These are phyloP conservation scores for Scytalopus superciliaris DNA, from an alignment of 2,113 vertebrate genomes.

Conservation along the genomic window DNA sequence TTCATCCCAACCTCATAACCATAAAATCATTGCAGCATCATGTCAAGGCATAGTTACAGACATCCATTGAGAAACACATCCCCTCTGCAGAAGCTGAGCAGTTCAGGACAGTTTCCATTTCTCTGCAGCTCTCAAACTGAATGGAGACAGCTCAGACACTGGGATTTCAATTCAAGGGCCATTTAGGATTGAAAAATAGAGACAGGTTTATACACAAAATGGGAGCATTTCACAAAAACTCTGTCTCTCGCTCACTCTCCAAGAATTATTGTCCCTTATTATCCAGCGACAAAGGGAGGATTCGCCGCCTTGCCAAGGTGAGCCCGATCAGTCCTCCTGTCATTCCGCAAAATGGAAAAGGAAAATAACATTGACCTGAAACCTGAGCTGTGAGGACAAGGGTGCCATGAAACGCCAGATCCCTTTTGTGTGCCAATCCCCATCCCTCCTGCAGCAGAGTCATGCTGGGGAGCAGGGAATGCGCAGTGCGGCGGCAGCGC, in stretches of 20 bases:
- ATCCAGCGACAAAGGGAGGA: slow-evolving; percentile 25
- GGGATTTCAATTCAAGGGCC: slow-evolving; percentile 9
- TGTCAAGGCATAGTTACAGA: background rate
- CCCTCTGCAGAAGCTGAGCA: background rate
- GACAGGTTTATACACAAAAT: slow-evolving; percentile 38
- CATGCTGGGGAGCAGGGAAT: background rate
- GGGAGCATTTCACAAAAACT: slow-evolving; percentile 38
- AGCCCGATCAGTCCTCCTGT: background rate
- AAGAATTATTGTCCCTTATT: slow-evolving; percentile 52
- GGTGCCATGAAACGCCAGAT: background rate
- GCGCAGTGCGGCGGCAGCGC: fast-evolving
- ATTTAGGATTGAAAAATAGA: slow-evolving; percentile 51
- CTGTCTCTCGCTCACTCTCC: background rate
- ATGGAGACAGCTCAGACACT: background rate
- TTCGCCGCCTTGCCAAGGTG: slow-evolving; percentile 14
- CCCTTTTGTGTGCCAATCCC: background rate
- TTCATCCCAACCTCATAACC: background rate
- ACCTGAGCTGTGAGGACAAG: background rate
- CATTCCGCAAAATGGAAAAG: background rate
- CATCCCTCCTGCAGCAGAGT: fast-evolving
- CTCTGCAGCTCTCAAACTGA: background rate
- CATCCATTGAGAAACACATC: fast-evolving
- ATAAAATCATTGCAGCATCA: background rate
- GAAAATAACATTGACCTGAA: slow-evolving; percentile 40
- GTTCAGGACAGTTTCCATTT: background rate